A percentile compares a stretch with the other conserved stretches of the same genome.
phyloP scores from a whole-genome alignment of 2,797 vertebrate species.

The Agapornis canus region DNA sequence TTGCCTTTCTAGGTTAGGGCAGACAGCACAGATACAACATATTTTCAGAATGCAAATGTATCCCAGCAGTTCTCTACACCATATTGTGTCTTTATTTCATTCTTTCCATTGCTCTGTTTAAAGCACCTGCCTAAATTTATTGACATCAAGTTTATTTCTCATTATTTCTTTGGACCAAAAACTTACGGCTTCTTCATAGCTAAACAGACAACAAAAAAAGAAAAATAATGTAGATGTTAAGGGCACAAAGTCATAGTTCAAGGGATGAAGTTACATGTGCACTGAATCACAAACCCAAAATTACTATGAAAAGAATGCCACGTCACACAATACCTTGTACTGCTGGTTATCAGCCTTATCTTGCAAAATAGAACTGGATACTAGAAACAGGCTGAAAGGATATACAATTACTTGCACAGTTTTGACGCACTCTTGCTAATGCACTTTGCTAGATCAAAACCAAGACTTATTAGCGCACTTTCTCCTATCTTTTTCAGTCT shows the following conservation, averaged over 20 bases:
- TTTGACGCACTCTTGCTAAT: background rate
- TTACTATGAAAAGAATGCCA: background rate
- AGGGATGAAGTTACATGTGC: background rate
- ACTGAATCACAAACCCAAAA: background rate
- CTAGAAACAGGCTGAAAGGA: background rate
- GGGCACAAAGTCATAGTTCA: background rate
- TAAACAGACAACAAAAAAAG: background rate
- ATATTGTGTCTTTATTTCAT: background rate
- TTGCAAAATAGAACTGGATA: background rate
- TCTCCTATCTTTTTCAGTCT: background rate
- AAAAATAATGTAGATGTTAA: background rate
- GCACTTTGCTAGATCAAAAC: background rate
- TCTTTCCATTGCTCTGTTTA: background rate
- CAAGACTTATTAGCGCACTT: background rate
- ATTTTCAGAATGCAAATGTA: background rate
- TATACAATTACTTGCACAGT: background rate
- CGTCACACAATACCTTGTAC: background rate
- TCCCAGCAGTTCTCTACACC: background rate
- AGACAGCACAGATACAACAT: background rate
- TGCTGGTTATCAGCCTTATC: background rate
- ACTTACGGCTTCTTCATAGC: background rate
- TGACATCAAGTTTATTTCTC: background rate
- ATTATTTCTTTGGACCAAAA: background rate
- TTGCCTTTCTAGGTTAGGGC: background rate
- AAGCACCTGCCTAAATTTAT: background rate